Evolutionary conservation across 2,888 invertebrate species (phyloP).

Genomic region (Polietes domitor): DNA sequence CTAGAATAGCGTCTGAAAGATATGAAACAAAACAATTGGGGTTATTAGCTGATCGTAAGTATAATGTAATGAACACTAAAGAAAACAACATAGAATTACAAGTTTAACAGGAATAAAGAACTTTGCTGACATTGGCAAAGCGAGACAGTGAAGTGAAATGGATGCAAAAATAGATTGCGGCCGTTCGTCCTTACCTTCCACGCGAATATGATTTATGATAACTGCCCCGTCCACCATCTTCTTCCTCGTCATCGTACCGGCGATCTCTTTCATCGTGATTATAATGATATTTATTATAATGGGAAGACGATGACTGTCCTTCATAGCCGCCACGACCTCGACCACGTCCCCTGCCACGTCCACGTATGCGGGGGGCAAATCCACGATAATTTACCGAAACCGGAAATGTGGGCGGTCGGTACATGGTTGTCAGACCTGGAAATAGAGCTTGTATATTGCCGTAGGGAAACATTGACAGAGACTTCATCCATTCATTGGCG

Average conservation of each 20-base stretch:
- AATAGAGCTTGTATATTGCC: conserved; percentile 73
- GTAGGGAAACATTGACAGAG: conserved; percentile 78
- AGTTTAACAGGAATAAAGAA: too few relatives aligned
- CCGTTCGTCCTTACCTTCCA: conserved; percentile 72
- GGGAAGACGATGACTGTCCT: conserved; percentile 70
- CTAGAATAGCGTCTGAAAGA: conserved; percentile 62
- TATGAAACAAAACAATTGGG: conserved; percentile 11
- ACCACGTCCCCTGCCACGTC: conserved; percentile 81
- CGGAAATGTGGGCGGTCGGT: conserved; percentile 73
- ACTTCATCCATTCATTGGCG: conserved; percentile 79
- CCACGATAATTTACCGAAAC: conserved; percentile 78
- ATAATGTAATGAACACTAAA: too few relatives aligned
- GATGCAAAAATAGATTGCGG: too few relatives aligned
- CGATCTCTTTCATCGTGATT: conserved; percentile 81
- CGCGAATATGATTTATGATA: conserved; percentile 75
- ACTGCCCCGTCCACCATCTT: conserved; percentile 82
- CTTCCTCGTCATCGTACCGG: conserved; percentile 82
- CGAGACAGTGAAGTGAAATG: too few relatives aligned
- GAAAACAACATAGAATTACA: too few relatives aligned
- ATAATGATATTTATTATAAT: conserved; percentile 83
- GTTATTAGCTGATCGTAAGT: too few relatives aligned
- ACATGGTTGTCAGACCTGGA: conserved; percentile 75
- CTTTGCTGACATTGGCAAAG: too few relatives aligned
- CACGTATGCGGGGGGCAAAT: conserved; percentile 78
- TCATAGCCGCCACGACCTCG: conserved; percentile 73